These are phyloP conservation scores for Rhabdornis inornatus DNA, from an alignment of 2,113 vertebrate species.

Conservation along the genomic window DNA sequence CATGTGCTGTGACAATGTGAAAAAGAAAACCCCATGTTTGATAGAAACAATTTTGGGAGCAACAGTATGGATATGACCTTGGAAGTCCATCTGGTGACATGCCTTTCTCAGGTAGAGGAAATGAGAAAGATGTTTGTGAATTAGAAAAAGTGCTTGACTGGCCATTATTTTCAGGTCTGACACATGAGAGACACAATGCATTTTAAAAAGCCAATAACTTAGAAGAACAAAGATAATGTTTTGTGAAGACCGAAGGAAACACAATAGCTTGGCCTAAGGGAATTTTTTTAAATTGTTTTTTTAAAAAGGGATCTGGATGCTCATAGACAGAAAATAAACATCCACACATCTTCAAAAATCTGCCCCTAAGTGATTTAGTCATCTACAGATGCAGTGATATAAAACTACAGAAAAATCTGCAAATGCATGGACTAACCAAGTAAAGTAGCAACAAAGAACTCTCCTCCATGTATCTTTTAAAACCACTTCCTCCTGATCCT, in stretches of 20 bases:
- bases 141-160: background rate
- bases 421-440: background rate
- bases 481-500: background rate
- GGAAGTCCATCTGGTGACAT: background rate
- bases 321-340: conserved; percentile 11
- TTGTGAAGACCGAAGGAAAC: background rate
- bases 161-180: background rate
- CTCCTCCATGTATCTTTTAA: background rate
- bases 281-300: background rate
- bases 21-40: background rate
- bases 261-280: background rate
- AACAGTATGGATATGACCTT: background rate
- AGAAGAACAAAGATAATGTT: background rate
- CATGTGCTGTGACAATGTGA: rapidly evolving
- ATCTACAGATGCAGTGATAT: background rate
- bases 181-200: background rate
- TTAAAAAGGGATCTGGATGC: background rate
- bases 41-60: background rate
- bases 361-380: background rate
- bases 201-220: background rate
- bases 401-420: background rate
- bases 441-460: background rate
- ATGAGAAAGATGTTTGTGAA: background rate
- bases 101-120: background rate
- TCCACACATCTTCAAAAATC: background rate